A percentile compares a stretch with the other conserved stretches of the same genome.
Evolutionary conservation across 2,888 invertebrate genomes (phyloP).

Genomic region (Abrostola tripartita): DNA sequence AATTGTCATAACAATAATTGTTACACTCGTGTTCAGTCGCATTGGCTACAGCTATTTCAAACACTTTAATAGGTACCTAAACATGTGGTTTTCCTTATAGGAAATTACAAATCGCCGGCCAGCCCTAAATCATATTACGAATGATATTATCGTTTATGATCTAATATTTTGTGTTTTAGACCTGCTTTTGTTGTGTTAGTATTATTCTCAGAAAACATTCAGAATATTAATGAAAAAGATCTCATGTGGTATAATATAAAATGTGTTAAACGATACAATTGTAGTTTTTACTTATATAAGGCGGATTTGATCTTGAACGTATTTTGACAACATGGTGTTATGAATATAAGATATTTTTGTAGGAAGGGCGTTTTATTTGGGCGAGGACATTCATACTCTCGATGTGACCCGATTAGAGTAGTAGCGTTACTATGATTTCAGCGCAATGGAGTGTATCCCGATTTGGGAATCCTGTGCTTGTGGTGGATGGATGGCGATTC

Average conservation of each 20-base stretch:
- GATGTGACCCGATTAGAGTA: slow-evolving; percentile 37
- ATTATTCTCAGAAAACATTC: slow-evolving; percentile 12
- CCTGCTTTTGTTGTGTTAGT: slow-evolving; percentile 10
- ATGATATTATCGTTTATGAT: not conserved
- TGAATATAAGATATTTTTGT: slow-evolving; percentile 57
- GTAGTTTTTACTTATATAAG: slow-evolving; percentile 30
- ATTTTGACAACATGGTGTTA: slow-evolving; percentile 34
- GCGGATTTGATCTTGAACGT: slow-evolving; percentile 16
- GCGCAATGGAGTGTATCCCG: slow-evolving; percentile 76
- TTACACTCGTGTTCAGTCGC: not conserved
- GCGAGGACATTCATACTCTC: not conserved
- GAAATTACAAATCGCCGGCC: not conserved
- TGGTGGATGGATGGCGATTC: slow-evolving; percentile 74
- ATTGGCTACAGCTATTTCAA: not conserved
- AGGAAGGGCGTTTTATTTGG: slow-evolving; percentile 52
- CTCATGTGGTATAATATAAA: slow-evolving; percentile 37
- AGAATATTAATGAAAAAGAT: slow-evolving; percentile 25
- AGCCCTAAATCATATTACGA: slow-evolving; percentile 7
- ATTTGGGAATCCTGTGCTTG: slow-evolving; percentile 77
- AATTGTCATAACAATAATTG: too few relatives aligned
- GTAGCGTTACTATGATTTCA: slow-evolving; percentile 69
- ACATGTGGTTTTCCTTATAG: not conserved
- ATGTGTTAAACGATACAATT: slow-evolving; percentile 28
- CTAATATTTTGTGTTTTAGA: slow-evolving; percentile 15
- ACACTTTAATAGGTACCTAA: too few relatives aligned